A percentile compares a stretch with the other conserved stretches of the same genome.
These are phyloP conservation scores for Pituophis catenifer DNA, from an alignment of 2,113 vertebrate genomes.

Conservation along the genomic window DNA sequence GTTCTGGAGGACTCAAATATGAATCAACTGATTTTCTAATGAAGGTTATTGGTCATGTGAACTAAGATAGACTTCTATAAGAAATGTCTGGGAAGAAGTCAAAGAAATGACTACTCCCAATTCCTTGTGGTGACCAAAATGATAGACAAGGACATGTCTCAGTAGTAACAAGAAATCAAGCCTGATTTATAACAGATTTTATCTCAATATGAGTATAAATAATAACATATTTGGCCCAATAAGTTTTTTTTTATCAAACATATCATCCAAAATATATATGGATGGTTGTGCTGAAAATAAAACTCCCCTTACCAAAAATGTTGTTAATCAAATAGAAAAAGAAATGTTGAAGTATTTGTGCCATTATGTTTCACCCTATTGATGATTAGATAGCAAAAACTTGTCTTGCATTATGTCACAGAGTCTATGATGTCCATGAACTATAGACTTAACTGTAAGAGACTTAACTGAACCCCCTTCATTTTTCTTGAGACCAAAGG, in stretches of 20 bases:
- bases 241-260: neutral
- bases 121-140: neutral
- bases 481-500: conserved; percentile 49
- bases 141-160: neutral
- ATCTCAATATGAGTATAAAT: neutral
- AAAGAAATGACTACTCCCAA: neutral
- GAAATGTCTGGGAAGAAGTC: neutral
- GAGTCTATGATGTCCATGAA: conserved; percentile 12
- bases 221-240: neutral
- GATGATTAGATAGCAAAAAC: neutral
- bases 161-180: neutral
- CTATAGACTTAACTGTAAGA: conserved; percentile 29
- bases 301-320: neutral
- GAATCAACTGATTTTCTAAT: neutral
- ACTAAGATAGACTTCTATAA: neutral
- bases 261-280: neutral
- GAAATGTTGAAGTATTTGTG: neutral
- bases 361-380: neutral
- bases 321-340: neutral
- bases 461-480: conserved; percentile 45
- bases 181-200: neutral
- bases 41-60: neutral
- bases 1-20: neutral
- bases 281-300: neutral
- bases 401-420: conserved; percentile 38